phyloP scores from a whole-genome alignment of 2,888 invertebrate species.

The Lampropteryx suffumata region DNA sequence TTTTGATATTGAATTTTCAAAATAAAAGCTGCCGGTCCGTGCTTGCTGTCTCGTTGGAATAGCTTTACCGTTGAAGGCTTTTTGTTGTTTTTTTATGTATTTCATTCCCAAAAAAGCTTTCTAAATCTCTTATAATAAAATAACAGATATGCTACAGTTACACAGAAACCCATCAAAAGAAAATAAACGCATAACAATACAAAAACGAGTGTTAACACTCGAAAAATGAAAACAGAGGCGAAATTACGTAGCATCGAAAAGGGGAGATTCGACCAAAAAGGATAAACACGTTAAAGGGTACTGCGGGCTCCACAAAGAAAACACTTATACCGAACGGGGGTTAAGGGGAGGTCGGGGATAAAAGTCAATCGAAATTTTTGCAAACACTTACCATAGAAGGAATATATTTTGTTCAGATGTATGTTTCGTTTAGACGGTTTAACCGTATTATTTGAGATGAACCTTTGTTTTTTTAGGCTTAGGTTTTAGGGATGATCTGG shows the following conservation, averaged over 20 bases:
- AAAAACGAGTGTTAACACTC: conserved; percentile 31
- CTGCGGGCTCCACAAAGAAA: conserved; percentile 77
- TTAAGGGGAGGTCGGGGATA: conserved; percentile 45
- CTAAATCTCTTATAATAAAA: no score
- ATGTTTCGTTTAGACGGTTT: conserved; percentile 27
- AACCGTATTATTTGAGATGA: conserved; percentile 22
- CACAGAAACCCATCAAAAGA: conserved; percentile 23
- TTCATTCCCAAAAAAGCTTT: no score
- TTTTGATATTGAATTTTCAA: no score
- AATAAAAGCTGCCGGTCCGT: no score
- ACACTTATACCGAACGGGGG: conserved; percentile 66
- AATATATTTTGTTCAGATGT: conserved; percentile 22
- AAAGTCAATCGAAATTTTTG: conserved; percentile 71
- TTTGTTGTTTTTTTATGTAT: no score
- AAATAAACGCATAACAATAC: conserved; percentile 30
- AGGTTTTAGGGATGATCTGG: conserved; percentile 9
- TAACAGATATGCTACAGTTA: no score
- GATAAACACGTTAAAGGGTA: conserved; percentile 80
- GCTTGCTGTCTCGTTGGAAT: no score
- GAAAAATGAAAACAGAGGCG: conserved; percentile 57
- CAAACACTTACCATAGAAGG: conserved; percentile 47
- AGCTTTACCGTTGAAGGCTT: no score
- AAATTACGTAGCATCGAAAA: conserved; percentile 59
- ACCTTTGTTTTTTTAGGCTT: conserved; percentile 18
- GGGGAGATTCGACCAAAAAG: conserved; percentile 68